A percentile compares a stretch with the other conserved stretches of the same genome.
Evolutionary conservation across 2,113 vertebrate genomes (phyloP).

Genomic region (Megaceryle maxima): DNA sequence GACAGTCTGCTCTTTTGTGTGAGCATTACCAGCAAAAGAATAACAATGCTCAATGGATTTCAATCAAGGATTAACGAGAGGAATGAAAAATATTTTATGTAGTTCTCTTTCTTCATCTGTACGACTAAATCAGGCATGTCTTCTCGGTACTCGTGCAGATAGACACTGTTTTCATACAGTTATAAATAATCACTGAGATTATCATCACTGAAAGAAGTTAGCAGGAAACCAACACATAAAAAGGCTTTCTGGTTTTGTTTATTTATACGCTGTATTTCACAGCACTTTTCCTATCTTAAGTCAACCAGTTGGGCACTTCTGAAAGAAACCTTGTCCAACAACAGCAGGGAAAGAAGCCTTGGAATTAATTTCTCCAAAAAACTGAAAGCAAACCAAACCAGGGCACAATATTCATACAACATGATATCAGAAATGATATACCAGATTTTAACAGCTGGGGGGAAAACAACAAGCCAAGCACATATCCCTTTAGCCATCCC

Average conservation of each 20-base stretch:
- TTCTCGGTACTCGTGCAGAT: background rate
- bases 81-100: constrained; percentile 17
- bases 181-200: constrained; percentile 30
- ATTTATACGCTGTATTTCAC: background rate
- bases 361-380: background rate
- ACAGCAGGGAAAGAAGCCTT: background rate
- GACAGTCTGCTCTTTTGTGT: constrained; percentile 1
- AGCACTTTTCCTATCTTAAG: background rate
- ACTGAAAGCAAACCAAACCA: background rate
- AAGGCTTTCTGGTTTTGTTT: background rate
- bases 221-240: background rate
- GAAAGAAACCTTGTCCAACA: background rate
- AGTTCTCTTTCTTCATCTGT: background rate
- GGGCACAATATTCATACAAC: background rate
- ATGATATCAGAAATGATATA: background rate
- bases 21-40: background rate
- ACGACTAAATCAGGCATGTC: background rate
- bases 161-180: background rate
- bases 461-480: background rate
- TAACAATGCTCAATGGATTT: background rate
- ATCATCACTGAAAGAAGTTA: background rate
- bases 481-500: background rate
- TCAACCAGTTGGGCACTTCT: background rate
- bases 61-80: constrained; percentile 27
- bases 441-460: background rate